Base-by-base conservation (phyloP, 64 coral and sea anemone genomes). In the Montipora capricornis region DNA sequence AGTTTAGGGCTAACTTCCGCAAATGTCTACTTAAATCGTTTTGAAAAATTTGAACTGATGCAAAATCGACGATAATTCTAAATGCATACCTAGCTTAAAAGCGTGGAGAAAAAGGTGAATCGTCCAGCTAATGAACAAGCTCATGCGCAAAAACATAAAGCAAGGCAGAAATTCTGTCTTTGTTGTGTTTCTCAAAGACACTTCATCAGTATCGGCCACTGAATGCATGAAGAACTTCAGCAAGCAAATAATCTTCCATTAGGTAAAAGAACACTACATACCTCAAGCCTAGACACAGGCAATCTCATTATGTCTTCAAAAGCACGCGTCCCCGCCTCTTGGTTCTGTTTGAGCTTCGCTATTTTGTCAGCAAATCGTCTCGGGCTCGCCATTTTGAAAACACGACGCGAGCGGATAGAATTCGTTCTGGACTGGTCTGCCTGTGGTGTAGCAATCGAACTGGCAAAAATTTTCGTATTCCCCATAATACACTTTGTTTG, bases 321-420 rank as follows among this genome's bases (percentile, higher is more conserved):
- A 80, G 92, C 93, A 59, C 95, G 92, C 55, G 89, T 97, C 80
- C 91, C 95, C 49, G 94, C 95, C n/a, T 89, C 92, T 73, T 94
- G 87, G 64, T 92, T 91, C 52, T 94, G 92, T 47, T 91, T 97
- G 73, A 94, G 95, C 87, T 91, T 62, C 71, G 95, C 95, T 58
- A 97, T 97, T 94, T 97, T 97, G 87, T 97, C 95, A 13, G 87
- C 93, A 94, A 97, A 97, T 94, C 94, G 94, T 76, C 95, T 94
- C 57, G 95, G 95, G 89, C 88, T 89, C 92, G 95, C 95, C 95
- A 97, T 97, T 45, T 94, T 97, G 92, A 87, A 96, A 96, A 64
- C 14, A 14, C 13, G 14, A 12, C 8, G 13, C 53, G 11, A 11
- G 37, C 37, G 37, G 37, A 37, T 37, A 37, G 37, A 37, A 37